phyloP scores from a whole-genome alignment of 2,888 invertebrate species.

The Arrhopalites spinosus region DNA sequence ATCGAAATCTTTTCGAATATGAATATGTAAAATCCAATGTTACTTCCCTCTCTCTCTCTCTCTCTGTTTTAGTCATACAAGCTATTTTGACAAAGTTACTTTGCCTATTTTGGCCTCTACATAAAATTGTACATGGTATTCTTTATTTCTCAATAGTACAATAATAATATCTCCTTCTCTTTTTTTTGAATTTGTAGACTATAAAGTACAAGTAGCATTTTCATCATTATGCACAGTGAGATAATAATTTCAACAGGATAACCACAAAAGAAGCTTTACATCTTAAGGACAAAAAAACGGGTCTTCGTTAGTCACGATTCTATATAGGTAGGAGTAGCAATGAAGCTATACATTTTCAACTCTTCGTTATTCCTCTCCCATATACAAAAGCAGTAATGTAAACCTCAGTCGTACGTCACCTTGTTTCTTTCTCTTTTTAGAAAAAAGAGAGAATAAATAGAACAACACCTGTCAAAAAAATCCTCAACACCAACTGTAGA shows the following conservation, averaged over 20 bases:
- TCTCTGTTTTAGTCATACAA: too few relatives aligned
- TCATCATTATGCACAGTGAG: neutral
- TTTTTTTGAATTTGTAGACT: conserved; percentile 2
- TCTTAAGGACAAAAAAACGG: neutral
- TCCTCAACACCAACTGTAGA: too few relatives aligned
- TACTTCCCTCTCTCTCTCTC: neutral
- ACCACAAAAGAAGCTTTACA: conserved; percentile 9
- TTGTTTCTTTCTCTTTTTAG: neutral
- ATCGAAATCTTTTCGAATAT: neutral
- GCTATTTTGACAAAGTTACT: conserved; percentile 7
- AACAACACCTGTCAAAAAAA: conserved; percentile 5
- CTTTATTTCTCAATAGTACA: neutral
- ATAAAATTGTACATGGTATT: neutral
- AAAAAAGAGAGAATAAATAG: neutral
- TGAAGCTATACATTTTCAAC: too few relatives aligned
- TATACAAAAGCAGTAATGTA: neutral
- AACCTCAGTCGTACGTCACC: conserved; percentile 10
- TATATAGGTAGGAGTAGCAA: too few relatives aligned
- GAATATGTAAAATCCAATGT: conserved; percentile 1
- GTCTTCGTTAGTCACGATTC: neutral
- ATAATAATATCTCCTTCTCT: neutral
- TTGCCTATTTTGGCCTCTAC: conserved; percentile 1
- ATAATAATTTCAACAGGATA: neutral
- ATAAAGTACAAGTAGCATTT: neutral
- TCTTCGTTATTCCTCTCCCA: neutral